Base-by-base conservation (phyloP, 1,140 invertebrate genomes). In the Rhizoglyphus robini region DNA sequence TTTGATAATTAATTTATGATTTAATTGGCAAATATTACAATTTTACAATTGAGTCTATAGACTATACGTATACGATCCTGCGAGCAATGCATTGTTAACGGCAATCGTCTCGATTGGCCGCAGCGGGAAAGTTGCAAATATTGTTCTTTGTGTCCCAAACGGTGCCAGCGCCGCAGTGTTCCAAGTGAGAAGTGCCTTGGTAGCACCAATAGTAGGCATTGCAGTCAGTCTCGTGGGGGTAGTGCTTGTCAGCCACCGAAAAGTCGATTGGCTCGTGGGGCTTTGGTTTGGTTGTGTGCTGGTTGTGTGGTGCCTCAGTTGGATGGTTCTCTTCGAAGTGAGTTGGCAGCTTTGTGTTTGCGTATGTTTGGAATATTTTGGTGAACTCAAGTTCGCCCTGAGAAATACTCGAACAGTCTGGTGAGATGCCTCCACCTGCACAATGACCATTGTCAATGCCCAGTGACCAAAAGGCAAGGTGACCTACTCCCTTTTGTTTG, bases 381-480 rank as follows among this genome's bases (percentile, higher is more conserved):
- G 20, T 57, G 38, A 67, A 67, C 47, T 67, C 65, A 31, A 65
- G 41, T n/a, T 67, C 60, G 4, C 13, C 1, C 27, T 67, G 65
- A 3, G 38, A 18, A 57, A 67, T 67, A 38, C 51, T 60, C 8
- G 62, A 65, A 46, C 65, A 67, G 8, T 23, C n/a, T 30, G 65
- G 65, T 23, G 59, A 62, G 11, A 67, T 27, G 25, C 47, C 65
- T 2, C 60, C 60, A 18, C 59, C 59, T 13, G 65, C 36, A 62
- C 67, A 63, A 1, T 64, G 47, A 18, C 70, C 70, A 57, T 72
- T 71, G 46, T 72, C 72, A 58, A 71, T 63, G 18, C 64, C 70
- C n/a, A 67, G 38, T 4, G 70, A 71, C 72, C 72, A 72, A 36
- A 71, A 72, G 1, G 70, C 65, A 4, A 72, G 58, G 23, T 69